phyloP scores from a whole-genome alignment of 2,113 vertebrate genomes.

The Tiliqua scincoides region DNA sequence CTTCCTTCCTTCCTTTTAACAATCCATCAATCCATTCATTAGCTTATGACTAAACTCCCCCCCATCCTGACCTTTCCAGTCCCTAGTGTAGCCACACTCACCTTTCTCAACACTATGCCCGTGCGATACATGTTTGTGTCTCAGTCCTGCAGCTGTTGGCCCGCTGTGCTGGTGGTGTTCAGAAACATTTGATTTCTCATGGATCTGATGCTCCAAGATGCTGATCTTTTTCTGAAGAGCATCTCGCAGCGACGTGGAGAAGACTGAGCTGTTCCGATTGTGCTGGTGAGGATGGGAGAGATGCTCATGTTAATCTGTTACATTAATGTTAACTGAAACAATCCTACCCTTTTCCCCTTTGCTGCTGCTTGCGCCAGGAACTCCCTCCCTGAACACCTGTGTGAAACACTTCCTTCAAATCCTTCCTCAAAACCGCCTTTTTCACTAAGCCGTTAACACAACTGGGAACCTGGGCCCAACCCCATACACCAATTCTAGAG shows the following conservation, averaged over 20 bases:
- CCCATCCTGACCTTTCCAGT: not conserved
- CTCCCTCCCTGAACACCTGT: not conserved
- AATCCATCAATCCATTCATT: not conserved
- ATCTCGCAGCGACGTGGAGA: conserved; percentile 80
- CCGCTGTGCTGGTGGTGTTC: not conserved
- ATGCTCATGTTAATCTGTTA: not conserved
- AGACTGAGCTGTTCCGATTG: conserved; percentile 79
- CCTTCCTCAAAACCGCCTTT: not conserved
- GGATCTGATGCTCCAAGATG: conserved; percentile 80
- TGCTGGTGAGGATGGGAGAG: conserved; percentile 43
- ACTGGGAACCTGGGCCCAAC: no score
- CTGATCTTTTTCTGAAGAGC: conserved; percentile 83
- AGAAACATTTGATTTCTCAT: conserved; percentile 31
- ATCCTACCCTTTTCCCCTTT: not conserved
- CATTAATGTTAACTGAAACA: no score
- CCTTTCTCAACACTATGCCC: conserved; percentile 24
- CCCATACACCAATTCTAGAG: no score
- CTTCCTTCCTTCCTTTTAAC: not conserved
- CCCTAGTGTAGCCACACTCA: not conserved
- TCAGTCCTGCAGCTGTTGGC: not conserved
- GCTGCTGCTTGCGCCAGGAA: not conserved
- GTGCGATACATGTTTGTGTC: not conserved
- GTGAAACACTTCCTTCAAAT: not conserved
- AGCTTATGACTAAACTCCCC: not conserved
- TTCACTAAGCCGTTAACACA: not conserved